phyloP scores from a whole-genome alignment of 2,113 vertebrate species.

The Thunnus maccoyii region DNA sequence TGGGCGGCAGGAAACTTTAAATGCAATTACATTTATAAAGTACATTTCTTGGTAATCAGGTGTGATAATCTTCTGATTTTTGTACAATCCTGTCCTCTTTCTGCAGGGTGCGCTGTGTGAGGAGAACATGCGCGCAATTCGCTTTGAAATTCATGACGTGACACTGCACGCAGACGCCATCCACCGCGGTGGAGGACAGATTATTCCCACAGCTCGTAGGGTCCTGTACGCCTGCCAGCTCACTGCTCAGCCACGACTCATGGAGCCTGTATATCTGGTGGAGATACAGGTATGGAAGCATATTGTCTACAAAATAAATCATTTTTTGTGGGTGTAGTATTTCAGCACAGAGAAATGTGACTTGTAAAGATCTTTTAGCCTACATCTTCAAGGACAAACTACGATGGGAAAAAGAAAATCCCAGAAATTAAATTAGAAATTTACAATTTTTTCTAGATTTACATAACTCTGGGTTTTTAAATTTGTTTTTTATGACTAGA shows the following conservation, averaged over 20 bases:
- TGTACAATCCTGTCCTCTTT: not conserved
- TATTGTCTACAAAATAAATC: no score
- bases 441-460: no score
- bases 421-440: no score
- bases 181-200: conserved; percentile 95
- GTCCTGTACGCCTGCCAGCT: conserved; percentile 93
- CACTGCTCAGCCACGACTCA: conserved; percentile 91
- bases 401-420: no score
- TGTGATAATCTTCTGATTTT: not conserved
- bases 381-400: no score
- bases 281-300: conserved; percentile 89
- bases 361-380: no score
- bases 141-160: conserved; percentile 93
- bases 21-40: not conserved
- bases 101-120: conserved; percentile 92
- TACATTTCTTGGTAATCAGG: not conserved
- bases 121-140: conserved; percentile 92
- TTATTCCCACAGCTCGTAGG: conserved; percentile 93
- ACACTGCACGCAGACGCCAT: conserved; percentile 94
- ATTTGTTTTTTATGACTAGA: not conserved
- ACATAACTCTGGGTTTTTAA: not conserved
- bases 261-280: conserved; percentile 96
- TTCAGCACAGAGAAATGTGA: no score
- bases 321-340: no score
- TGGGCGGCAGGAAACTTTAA: conserved; percentile 48